These are phyloP conservation scores for Coracopsis vasa DNA, from an alignment of 2,113 vertebrate species.

Conservation along the genomic window DNA sequence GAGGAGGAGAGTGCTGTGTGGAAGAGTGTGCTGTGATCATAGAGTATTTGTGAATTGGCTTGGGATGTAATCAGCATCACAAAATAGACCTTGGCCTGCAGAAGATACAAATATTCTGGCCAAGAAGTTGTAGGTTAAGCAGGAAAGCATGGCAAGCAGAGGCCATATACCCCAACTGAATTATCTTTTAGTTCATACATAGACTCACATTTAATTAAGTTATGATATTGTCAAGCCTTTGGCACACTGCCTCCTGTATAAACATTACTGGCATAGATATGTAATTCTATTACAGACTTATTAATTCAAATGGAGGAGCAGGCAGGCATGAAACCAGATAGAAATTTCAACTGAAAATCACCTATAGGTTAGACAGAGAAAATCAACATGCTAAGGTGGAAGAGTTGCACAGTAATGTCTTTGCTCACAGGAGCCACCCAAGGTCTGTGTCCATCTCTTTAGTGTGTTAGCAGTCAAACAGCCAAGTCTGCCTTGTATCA, in stretches of 20 bases:
- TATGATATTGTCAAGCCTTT: constrained; percentile 31
- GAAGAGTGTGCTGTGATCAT: background rate
- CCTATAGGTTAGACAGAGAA: background rate
- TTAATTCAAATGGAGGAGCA: constrained; percentile 5
- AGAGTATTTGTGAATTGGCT: background rate
- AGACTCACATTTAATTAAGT: constrained; percentile 4
- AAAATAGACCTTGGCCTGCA: background rate
- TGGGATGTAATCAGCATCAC: background rate
- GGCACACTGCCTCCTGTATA: constrained; percentile 24
- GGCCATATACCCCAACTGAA: background rate
- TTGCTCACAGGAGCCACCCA: background rate
- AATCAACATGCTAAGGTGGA: background rate
- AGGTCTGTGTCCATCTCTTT: background rate
- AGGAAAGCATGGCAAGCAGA: background rate
- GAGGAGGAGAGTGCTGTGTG: background rate
- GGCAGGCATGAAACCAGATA: background rate
- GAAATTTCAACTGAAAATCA: constrained; percentile 12
- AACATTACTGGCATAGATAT: constrained; percentile 15
- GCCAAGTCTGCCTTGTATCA: background rate
- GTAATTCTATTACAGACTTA: constrained; percentile 22
- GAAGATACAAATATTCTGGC: background rate
- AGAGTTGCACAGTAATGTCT: background rate
- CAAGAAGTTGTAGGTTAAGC: background rate
- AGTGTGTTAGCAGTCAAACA: background rate
- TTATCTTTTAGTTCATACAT: constrained; percentile 4